Evolutionary conservation across 2,888 invertebrate species (phyloP).

Genomic region (Gerris lacustris): DNA sequence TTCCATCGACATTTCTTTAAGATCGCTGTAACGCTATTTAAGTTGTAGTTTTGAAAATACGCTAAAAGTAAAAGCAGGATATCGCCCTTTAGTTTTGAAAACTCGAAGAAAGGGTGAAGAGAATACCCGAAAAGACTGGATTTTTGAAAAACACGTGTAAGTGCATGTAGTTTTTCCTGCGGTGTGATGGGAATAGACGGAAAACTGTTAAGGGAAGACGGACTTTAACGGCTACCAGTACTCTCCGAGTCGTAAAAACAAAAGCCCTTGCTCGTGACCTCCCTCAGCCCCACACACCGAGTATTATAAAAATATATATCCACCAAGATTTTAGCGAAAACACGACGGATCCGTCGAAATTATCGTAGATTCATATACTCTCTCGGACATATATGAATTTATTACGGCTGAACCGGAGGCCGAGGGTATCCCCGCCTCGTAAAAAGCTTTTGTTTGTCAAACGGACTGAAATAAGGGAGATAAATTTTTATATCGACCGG

Average conservation of each 20-base stretch:
- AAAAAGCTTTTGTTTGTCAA: slow-evolving; percentile 5
- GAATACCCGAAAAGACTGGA: no score
- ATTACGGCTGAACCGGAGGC: not conserved
- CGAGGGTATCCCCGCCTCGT: not conserved
- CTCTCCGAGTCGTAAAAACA: not conserved
- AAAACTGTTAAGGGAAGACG: no score
- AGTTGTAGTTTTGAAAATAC: no score
- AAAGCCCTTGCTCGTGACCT: not conserved
- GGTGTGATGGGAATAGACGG: no score
- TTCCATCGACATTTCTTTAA: no score
- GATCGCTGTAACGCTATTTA: no score
- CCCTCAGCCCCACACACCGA: not conserved
- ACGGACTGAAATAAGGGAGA: slow-evolving; percentile 1
- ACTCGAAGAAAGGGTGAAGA: no score
- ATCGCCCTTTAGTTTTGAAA: no score
- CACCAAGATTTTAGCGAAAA: not conserved
- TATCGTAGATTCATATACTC: not conserved
- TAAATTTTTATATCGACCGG: slow-evolving; percentile 5
- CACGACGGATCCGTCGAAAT: not conserved
- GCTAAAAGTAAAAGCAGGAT: no score
- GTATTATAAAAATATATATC: not conserved
- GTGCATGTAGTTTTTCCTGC: no score
- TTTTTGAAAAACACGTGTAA: no score
- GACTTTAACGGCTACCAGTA: not conserved
- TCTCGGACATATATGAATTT: not conserved